phyloP scores from a whole-genome alignment of 2,888 invertebrate genomes.

The Carcina quercana region DNA sequence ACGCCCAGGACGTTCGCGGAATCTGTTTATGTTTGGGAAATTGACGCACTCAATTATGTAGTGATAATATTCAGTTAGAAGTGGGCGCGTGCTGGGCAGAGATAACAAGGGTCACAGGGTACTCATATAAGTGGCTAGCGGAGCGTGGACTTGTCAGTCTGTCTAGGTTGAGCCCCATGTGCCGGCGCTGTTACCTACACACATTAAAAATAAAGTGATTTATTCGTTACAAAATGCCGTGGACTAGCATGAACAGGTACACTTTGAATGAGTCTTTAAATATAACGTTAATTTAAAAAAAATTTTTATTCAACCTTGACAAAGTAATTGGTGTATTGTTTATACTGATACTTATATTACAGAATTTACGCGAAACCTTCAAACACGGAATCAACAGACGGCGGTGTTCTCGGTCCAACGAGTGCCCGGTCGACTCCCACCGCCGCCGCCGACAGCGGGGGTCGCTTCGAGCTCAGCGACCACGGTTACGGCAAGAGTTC shows the following conservation, averaged over 20 bases:
- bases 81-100: conserved; percentile 41
- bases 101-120: conserved; percentile 61
- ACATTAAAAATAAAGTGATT: conserved; percentile 62
- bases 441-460: conserved; percentile 58
- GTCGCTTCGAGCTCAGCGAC: conserved; percentile 76
- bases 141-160: conserved; percentile 38
- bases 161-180: conserved; percentile 36
- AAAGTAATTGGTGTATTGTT: too few species aligned
- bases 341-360: conserved; percentile 19
- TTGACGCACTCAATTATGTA: conserved; percentile 10
- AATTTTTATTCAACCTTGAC: too few species aligned
- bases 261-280: conserved; percentile 1
- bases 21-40: too few species aligned
- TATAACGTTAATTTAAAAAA: not conserved
- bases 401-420: conserved; percentile 13
- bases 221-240: conserved; percentile 49
- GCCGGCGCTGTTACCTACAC: conserved; percentile 55
- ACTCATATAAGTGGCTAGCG: conserved; percentile 41
- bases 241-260: conserved; percentile 69
- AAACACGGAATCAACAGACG: conserved; percentile 49
- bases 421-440: conserved; percentile 34
- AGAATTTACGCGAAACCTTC: conserved; percentile 70
- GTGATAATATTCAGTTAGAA: conserved; percentile 23
- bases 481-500: conserved; percentile 84
- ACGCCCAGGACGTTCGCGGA: too few species aligned